Evolutionary conservation across 2,113 vertebrate genomes (phyloP), one percentile per base, ranked within the genome.

Genomic region (Podocnemis expansa): DNA sequence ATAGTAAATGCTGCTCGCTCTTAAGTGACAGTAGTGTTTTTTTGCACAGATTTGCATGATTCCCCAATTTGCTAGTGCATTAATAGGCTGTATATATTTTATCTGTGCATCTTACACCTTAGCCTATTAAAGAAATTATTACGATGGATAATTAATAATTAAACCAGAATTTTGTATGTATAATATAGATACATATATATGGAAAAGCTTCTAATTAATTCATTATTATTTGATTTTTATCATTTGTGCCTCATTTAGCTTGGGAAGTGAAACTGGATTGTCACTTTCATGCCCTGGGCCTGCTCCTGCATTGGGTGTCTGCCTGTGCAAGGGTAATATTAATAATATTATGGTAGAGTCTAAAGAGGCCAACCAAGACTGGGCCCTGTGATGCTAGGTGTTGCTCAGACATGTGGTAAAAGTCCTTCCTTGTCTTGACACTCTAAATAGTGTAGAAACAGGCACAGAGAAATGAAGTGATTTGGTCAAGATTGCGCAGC

Each of bases 361-460:
- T 73, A 45, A 80, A 80, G n/a, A 22, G 34, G 9, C 10, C 6
- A 47, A 43, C 17, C 10, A 54, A 58, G 49, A 16, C 16, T 0
- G 24, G 27, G 5, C 84, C 5, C 0, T 17, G 0, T 16, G 51
- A 78, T 10, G 1, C 22, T 54, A 27, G 2, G 8, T 78, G 81
- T 79, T 54, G 63, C 78, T 78, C 1, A 55, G 80, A 70, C 34
- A 1, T 25, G 0, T 45, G 24, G 0, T 3, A 1, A 2, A 25
- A 12, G 10, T 80, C 31, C 34, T 8, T 16, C 41, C 41, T 29
- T 91, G 0, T 34, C 63, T 78, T 93, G 49, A 43, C 41, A 80
- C 55, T 19, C 47, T 6, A 6, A 58, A 17, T 5, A 41, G 25
- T 58, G 25, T 8, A 43, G 84, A 55, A 22, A 17, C 16, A 45